These are phyloP conservation scores for Lethrus apterus DNA, from an alignment of 1,140 invertebrate species.

Conservation along the genomic window DNA sequence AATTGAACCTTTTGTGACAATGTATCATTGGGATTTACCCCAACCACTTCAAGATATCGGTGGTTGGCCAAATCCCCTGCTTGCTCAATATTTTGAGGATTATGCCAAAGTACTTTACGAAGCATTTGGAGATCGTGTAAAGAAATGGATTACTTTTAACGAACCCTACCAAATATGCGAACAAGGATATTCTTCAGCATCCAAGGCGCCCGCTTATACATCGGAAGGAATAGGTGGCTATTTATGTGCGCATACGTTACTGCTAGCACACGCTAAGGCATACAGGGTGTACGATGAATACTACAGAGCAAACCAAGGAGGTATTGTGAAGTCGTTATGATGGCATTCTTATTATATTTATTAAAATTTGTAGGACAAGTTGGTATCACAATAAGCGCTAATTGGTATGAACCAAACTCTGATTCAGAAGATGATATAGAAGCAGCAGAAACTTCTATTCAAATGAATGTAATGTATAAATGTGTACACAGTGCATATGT, in stretches of 20 bases:
- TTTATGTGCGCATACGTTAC: constrained; percentile 38
- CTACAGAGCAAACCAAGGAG: constrained; percentile 19
- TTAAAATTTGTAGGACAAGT: no score
- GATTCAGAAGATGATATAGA: constrained; percentile 39
- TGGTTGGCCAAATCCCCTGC: constrained; percentile 44
- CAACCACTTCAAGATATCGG: constrained; percentile 44
- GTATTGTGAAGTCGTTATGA: no score
- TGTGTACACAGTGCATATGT: not conserved
- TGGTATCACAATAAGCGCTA: constrained; percentile 47
- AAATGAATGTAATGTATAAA: constrained; percentile 29
- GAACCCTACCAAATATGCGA: constrained; percentile 16
- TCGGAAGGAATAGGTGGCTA: constrained; percentile 34
- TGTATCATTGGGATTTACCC: constrained; percentile 51
- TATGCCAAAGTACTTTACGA: constrained; percentile 50
- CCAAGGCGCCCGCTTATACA: constrained; percentile 3
- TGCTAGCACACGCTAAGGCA: constrained; percentile 40
- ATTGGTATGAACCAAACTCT: constrained; percentile 43
- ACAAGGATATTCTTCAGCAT: constrained; percentile 1
- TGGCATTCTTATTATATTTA: no score
- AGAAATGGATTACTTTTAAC: constrained; percentile 26
- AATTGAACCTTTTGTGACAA: constrained; percentile 45
- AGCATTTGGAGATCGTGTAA: constrained; percentile 51
- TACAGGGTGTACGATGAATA: constrained; percentile 40
- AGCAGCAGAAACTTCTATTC: constrained; percentile 43
- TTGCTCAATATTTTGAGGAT: constrained; percentile 50